Base-by-base conservation (phyloP, 2,888 invertebrate genomes). In the Exocentrus adspersus region DNA sequence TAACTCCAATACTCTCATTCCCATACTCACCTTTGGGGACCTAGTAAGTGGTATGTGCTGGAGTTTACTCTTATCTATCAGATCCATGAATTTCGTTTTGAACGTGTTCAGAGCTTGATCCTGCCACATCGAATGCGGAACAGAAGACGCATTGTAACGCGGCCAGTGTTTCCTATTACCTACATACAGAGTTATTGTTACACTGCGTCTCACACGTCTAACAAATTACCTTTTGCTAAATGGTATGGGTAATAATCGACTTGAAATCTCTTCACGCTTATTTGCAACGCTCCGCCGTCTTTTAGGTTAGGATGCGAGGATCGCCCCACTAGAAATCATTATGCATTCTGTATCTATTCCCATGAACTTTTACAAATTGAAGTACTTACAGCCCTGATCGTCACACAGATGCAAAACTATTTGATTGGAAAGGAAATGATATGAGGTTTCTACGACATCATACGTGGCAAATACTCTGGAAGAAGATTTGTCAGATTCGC, bases 221-320 rank as follows among this genome's bases (percentile, higher is more conserved):
- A 12, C 30, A 32, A 14, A 14, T 52, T 70, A 28, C 92, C 91
- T 75, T 92, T 89, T 24, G 97, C 96, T 77, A 94, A 87, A 83
- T 98, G 97, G 84, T 96, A 98, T 0, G 99, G 98, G 85, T 98
- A 99, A 78, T 94, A 92, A 82, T 99, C 98, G 1, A 97, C 86
- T 84, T 93, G 93, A 85, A 92, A 92, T 79, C 92, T 92, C 69
- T 91, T 90, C 41, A 99, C 85, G 0, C 93, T 92, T 63, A 98
- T 90, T 85, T 98, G 98, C 57, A 99, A 83, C 0, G 98, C 97
- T 1, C 97, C 98, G 1, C 97, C 97, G 69, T 93, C 92, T 72
- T 91, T 88, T 19, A 96, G 83, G 41, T 92, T 90, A 0, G 94
- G 94, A 85, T 94, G 92, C 65, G 89, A 88, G 0, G 95, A 95